Conservation (phyloP, 2,888 invertebrate species). For the Liodrosophila aerea region DNA sequence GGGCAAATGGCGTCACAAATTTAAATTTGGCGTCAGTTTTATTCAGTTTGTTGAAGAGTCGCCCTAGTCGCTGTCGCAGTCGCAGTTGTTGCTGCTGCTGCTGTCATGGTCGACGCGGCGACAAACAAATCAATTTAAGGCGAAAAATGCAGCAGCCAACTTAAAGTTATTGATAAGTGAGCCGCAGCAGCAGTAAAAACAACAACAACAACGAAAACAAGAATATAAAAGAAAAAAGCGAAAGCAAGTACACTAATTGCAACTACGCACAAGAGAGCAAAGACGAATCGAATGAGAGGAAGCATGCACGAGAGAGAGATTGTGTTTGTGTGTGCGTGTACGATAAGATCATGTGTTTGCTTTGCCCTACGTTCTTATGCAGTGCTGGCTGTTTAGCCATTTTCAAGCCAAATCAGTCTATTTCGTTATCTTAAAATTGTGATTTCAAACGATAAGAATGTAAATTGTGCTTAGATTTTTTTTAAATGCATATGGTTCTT, state of each 20-base stretch:
- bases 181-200: conserved; percentile 13
- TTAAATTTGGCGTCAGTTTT: conserved; percentile 57
- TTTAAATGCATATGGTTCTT: too few relatives aligned
- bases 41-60: conserved; percentile 40
- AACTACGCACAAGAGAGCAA: conserved; percentile 8
- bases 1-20: conserved; percentile 66
- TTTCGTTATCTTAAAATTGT: too few relatives aligned
- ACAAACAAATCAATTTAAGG: conserved; percentile 70
- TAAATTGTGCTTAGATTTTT: too few relatives aligned
- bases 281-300: conserved; percentile 11
- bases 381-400: too few relatives aligned
- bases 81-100: conserved; percentile 1
- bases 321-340: conserved; percentile 1
- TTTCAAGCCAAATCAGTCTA: too few relatives aligned
- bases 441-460: too few relatives aligned
- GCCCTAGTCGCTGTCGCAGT: conserved; percentile 15
- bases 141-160: conserved; percentile 40
- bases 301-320: conserved; percentile 4
- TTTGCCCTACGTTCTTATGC: conserved; percentile 15
- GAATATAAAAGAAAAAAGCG: conserved; percentile 15
- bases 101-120: conserved; percentile 10
- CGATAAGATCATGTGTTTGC: conserved; percentile 22
- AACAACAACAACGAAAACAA: conserved; percentile 22
- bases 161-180: conserved; percentile 62
- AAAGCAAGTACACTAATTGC: conserved; percentile 13